Evolutionary conservation across 2,888 invertebrate species (phyloP), one percentile per base, ranked within the genome.

Genomic region (Agapostemon virescens): DNA sequence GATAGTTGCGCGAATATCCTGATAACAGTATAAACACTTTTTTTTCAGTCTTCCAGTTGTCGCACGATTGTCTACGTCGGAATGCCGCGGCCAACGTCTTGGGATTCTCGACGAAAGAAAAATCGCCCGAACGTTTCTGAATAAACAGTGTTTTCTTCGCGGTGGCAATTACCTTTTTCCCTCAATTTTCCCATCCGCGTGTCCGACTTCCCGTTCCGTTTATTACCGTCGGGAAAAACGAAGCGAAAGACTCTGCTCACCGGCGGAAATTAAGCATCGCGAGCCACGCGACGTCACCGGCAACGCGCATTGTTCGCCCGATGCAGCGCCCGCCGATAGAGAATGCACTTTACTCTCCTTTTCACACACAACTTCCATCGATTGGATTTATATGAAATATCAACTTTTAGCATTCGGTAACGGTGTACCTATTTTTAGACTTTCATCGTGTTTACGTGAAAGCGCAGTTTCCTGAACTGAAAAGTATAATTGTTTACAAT

Each of bases 161-260:
- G 26, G 17, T 26, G 26, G 61, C 61, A 61, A 61, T 61, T 61
- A 61, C 33, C 33, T 61, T 61, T 61, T 61, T 33, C 61, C 61
- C 33, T 9, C 61, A 33, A 33, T 33, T 61, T 61, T 61, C 61
- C 11, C 33, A 20, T 20, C 61, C 30, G 61, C 33, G 20, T 33
- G 20, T 61, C 61, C 61, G 61, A 64, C 61, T 33, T 61, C 20
- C 20, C 33, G 61, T 61, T 9, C 20, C 61, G 33, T 61, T 61
- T 33, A 61, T 20, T 61, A 33, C 61, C 30, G 30, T 20, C 61
- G 61, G 30, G 20, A 61, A 61, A 33, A 61, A 61, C 26, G 26
- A 55, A 17, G 6, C 2, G 26, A 17, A 55, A 55, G 26, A 55
- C 26, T 42, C 42, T 26, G 55, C 26, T 26, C 55, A 17, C 55